phyloP scores from a whole-genome alignment of 2,888 invertebrate genomes.

The Diloba caeruleocephala region DNA sequence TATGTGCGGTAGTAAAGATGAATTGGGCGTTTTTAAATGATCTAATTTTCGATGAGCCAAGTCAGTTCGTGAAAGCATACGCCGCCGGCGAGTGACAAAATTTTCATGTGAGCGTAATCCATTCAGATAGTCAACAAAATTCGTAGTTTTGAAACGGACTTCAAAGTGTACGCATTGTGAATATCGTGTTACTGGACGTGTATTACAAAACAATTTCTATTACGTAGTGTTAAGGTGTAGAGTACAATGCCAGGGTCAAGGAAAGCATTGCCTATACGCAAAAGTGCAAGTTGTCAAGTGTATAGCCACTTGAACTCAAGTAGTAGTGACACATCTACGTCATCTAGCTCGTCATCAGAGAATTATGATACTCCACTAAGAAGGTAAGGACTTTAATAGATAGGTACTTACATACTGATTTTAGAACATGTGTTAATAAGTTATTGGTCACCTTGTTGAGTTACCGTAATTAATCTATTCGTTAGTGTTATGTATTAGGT shows the following conservation, averaged over 20 bases:
- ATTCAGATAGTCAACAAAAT: conserved; percentile 51
- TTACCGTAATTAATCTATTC: neutral
- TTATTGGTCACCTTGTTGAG: neutral
- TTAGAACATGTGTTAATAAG: neutral
- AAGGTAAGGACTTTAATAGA: conserved; percentile 64
- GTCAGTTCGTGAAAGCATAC: conserved; percentile 55
- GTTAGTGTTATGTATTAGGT: no score
- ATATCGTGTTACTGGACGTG: conserved; percentile 15
- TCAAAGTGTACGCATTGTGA: conserved; percentile 46
- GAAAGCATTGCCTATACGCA: conserved; percentile 60
- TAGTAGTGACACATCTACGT: conserved; percentile 75
- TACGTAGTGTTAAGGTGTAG: conserved; percentile 36
- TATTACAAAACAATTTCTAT: conserved; percentile 26
- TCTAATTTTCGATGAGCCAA: conserved; percentile 74
- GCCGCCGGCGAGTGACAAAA: conserved; percentile 75
- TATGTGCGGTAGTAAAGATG: conserved; percentile 47
- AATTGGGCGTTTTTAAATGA: conserved; percentile 60
- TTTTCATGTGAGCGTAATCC: conserved; percentile 52
- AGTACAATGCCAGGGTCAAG: conserved; percentile 39
- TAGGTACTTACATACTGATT: neutral
- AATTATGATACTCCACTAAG: conserved; percentile 74
- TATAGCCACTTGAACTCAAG: conserved; percentile 68
- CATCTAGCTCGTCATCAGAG: conserved; percentile 73
- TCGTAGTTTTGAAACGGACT: conserved; percentile 61
- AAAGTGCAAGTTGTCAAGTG: conserved; percentile 74